Evolutionary conservation across 2,797 vertebrate species (phyloP).

Genomic region (Leptatherina wallacei): DNA sequence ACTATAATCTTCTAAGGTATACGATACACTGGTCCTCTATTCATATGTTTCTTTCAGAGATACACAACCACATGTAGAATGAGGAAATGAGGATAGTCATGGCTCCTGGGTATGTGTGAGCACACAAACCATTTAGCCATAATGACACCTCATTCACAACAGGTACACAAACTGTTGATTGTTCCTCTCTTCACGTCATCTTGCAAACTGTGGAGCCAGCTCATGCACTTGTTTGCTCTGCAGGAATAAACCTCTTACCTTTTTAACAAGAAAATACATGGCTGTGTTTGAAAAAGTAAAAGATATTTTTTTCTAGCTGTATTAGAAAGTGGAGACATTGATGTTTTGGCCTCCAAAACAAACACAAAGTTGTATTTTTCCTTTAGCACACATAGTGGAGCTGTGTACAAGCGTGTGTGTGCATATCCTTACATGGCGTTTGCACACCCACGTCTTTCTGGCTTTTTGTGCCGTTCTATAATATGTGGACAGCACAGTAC

Average conservation of each 20-base stretch:
- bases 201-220: constrained; percentile 25
- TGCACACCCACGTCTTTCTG: constrained; percentile 47
- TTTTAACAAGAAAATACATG: constrained; percentile 67
- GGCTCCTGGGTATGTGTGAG: constrained; percentile 37
- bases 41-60: constrained; percentile 20
- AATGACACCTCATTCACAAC: constrained; percentile 45
- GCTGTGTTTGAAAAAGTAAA: constrained; percentile 69
- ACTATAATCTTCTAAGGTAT: constrained; percentile 26
- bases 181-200: constrained; percentile 54
- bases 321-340: constrained; percentile 55
- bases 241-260: constrained; percentile 58
- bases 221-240: constrained; percentile 64
- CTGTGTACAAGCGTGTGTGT: constrained; percentile 41
- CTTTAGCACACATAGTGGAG: constrained; percentile 37
- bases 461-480: constrained; percentile 54
- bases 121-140: constrained; percentile 24
- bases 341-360: constrained; percentile 62
- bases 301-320: constrained; percentile 42
- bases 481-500: constrained; percentile 40
- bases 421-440: constrained; percentile 50
- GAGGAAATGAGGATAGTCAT: constrained; percentile 39
- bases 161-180: constrained; percentile 61
- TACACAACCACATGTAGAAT: constrained; percentile 25
- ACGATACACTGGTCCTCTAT: constrained; percentile 39
- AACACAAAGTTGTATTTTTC: constrained; percentile 76